Conservation (phyloP, 2,113 vertebrate species). For the Nestor notabilis region DNA sequence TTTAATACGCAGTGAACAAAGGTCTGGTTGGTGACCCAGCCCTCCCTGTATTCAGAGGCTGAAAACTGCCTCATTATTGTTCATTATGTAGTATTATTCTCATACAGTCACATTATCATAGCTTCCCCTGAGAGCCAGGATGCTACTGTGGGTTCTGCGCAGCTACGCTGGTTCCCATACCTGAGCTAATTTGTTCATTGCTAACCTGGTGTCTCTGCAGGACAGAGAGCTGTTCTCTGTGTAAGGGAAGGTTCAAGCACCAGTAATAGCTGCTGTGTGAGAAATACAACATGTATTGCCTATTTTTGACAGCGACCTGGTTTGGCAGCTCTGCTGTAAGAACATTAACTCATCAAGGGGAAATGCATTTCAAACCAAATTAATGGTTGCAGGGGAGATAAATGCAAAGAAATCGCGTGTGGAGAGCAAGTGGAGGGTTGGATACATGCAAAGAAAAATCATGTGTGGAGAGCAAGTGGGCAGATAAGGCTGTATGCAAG, state of each 20-base stretch:
- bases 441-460: not conserved
- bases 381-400: not conserved
- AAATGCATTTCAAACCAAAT: not conserved
- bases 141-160: constrained; percentile 17
- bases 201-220: constrained; percentile 33
- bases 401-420: not conserved
- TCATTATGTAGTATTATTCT: constrained; percentile 67
- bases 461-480: not conserved
- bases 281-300: not conserved
- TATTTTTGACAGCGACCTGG: not conserved
- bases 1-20: constrained; percentile 46
- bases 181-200: constrained; percentile 40
- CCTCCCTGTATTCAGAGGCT: constrained; percentile 49
- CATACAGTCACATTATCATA: constrained; percentile 58
- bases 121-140: constrained; percentile 53
- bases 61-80: constrained; percentile 67
- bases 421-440: not conserved
- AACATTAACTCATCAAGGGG: not conserved
- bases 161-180: constrained; percentile 2
- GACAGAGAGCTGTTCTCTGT: not conserved
- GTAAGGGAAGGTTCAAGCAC: not conserved
- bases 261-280: not conserved
- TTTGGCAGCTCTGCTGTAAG: not conserved
- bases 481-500: not conserved
- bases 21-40: constrained; percentile 55